Evolutionary conservation across 53 echinoderm and acorn worm genomes (phyloP), one percentile per base, ranked within the genome.

Genomic region (Zoroaster sp.): DNA sequence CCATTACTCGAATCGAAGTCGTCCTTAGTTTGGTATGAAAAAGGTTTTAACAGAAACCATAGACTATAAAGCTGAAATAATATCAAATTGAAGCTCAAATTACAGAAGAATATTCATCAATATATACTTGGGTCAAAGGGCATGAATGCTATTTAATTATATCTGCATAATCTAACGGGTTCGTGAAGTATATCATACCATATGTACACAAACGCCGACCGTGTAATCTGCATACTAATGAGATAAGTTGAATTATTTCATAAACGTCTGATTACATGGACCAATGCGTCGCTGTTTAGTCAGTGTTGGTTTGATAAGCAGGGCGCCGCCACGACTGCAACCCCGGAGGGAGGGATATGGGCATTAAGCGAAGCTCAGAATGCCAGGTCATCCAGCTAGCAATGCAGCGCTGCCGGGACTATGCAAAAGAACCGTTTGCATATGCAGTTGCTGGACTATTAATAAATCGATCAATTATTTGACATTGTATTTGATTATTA

Each of bases 401-500:
- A n/a, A n/a, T n/a, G n/a, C n/a, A n/a, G n/a, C 28, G 63, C 21
- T 59, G 63, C 63, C 63, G 63, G n/a, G 21, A 59, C 8, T 23
- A 14, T 12, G 32, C 11, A 12, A 34, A 10, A n/a, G 40, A 40
- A 18, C 13, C 13, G 74, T 17, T 6, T 74, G 6, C 40, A 74
- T 40, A 69, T 49, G 53, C 51, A 35, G 35, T 47, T 23, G 72
- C 46, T 71, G 47, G 51, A 5, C 85, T 39, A 70, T 71, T 44
- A 83, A 66, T 81, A 83, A 85, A 85, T 85, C 71, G 72, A 85
- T 85, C 35, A 70, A 47, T 85, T 85, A 49, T 72, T 47, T 21
- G 69, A 70, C 85, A 70, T 68, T 68, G 49, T 69, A 85, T 85
- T 70, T 85, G 69, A 85, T 82, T 82, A 82, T 82, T 67, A 82